Percentiles rank a stretch among this genome's conserved stretches.
Evolutionary conservation across 2,113 vertebrate species (phyloP).

Genomic region (Otolemur garnettii): DNA sequence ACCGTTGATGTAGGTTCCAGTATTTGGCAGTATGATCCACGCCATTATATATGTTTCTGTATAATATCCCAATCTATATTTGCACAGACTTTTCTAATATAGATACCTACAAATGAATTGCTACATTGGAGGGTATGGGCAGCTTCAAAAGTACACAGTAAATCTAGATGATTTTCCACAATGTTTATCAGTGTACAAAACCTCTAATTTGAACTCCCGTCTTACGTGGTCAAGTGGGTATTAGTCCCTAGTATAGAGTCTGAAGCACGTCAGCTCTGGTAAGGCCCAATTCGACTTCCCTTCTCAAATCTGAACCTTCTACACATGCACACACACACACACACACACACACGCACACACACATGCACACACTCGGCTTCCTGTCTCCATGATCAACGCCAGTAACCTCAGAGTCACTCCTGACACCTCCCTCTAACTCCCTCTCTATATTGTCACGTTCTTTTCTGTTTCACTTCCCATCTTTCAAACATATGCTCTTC

Average conservation of each 20-base stretch:
- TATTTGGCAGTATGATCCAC: neutral
- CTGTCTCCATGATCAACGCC: neutral
- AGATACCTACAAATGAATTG: too few species aligned
- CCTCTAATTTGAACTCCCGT: neutral
- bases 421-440: too few species aligned
- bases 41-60: neutral
- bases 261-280: neutral
- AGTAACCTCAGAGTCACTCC: neutral
- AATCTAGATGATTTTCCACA: neutral
- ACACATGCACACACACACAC: too few species aligned
- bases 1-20: neutral
- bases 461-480: neutral
- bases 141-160: neutral
- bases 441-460: neutral
- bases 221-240: neutral
- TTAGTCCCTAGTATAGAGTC: neutral
- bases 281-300: neutral
- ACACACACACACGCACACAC: too few species aligned
- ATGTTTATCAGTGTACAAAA: neutral
- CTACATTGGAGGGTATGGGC: accelerated
- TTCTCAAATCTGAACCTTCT: neutral
- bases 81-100: neutral
- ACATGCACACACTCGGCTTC: neutral
- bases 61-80: accelerated
- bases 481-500: neutral